These are phyloP conservation scores for Hydra vulgaris DNA, from an alignment of 30 jellyfish, hydroid and myxozoan species.

Conservation along the genomic window DNA sequence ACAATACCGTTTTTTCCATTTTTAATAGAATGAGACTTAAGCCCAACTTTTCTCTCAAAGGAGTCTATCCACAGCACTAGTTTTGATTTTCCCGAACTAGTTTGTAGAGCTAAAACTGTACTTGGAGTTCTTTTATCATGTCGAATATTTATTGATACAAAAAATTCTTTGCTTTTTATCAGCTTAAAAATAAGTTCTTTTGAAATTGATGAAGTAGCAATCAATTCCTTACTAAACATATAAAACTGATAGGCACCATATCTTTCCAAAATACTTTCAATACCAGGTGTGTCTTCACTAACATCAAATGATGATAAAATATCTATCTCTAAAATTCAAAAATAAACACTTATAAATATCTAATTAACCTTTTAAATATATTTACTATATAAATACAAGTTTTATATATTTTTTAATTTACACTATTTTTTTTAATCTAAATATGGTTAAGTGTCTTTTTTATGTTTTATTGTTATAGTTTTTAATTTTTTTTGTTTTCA, in stretches of 20 bases:
- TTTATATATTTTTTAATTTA: no score
- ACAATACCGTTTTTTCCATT: conserved; percentile 39
- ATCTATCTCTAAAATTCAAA: conserved; percentile 56
- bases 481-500: no score
- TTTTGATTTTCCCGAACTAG: conserved; percentile 49
- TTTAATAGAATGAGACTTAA: conserved; percentile 52
- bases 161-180: conserved; percentile 64
- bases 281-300: conserved; percentile 65
- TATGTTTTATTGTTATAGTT: no score
- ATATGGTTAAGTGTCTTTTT: no score
- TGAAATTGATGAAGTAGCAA: conserved; percentile 41
- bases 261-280: conserved; percentile 63
- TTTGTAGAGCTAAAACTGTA: conserved; percentile 57
- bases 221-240: conserved; percentile 78
- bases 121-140: conserved; percentile 80
- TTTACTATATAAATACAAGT: no score
- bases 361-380: no score
- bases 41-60: conserved; percentile 66
- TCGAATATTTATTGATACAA: conserved; percentile 58
- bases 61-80: conserved; percentile 70
- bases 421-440: no score
- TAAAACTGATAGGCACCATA: conserved; percentile 85
- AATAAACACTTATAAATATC: background rate
- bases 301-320: conserved; percentile 67
- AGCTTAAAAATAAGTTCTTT: conserved; percentile 54